Percentiles rank a stretch among this genome's conserved stretches.
Evolutionary conservation across 1,140 invertebrate genomes (phyloP).

Genomic region (Drosophila prosaltans): DNA sequence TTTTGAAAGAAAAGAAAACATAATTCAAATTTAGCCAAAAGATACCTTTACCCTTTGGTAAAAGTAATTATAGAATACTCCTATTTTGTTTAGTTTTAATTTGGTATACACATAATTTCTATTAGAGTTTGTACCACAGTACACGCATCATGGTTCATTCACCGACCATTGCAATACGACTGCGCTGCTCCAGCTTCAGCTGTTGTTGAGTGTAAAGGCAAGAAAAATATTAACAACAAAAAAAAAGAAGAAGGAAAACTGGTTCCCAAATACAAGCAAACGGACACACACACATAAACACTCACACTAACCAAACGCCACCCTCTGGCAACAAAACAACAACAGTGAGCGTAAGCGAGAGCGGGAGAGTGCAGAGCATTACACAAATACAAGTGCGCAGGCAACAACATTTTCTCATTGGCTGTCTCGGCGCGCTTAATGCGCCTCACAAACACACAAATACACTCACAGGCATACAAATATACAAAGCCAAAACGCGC

Average conservation of each 20-base stretch:
- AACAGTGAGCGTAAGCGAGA: conserved; percentile 65
- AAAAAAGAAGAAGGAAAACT: conserved; percentile 46
- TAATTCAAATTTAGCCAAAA: no score
- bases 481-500: conserved; percentile 24
- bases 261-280: conserved; percentile 60
- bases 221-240: conserved; percentile 18
- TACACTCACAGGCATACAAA: conserved; percentile 32
- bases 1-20: no score
- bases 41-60: no score
- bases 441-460: conserved; percentile 55
- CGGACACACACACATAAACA: conserved; percentile 47
- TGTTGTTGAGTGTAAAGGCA: conserved; percentile 56
- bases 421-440: conserved; percentile 69
- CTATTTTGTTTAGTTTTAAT: not conserved
- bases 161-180: conserved; percentile 78
- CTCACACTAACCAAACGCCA: conserved; percentile 47
- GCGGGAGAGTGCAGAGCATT: conserved; percentile 53
- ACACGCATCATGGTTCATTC: conserved; percentile 68
- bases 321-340: conserved; percentile 69
- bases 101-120: not conserved
- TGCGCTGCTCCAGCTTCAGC: conserved; percentile 56
- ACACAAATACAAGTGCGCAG: conserved; percentile 67
- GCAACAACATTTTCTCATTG: conserved; percentile 81
- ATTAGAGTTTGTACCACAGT: conserved; percentile 24
- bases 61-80: no score